Conservation (phyloP, 2,797 vertebrate species). For the Cyprinodon diabolis region DNA sequence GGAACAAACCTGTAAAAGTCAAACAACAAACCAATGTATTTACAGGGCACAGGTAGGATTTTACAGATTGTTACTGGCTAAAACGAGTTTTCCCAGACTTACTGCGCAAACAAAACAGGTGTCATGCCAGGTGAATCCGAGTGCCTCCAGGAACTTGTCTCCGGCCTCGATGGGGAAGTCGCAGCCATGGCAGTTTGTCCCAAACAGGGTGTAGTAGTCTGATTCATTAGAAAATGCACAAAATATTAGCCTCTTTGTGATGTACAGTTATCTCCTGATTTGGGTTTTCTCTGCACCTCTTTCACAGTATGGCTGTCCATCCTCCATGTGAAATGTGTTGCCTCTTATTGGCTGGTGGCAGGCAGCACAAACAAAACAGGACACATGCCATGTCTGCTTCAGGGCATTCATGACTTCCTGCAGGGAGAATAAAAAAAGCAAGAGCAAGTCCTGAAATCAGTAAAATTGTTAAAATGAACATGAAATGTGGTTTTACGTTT, state of each 20-base stretch:
- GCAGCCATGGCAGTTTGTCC: slow-evolving; percentile 93
- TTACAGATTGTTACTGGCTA: neutral
- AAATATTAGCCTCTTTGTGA: slow-evolving; percentile 12
- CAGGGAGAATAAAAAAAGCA: slow-evolving; percentile 21
- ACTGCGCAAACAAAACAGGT: slow-evolving; percentile 98
- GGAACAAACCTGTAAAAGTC: slow-evolving; percentile 87
- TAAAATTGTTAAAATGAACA: neutral
- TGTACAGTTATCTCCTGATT: neutral
- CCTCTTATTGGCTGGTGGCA: slow-evolving; percentile 95
- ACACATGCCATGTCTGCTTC: slow-evolving; percentile 98
- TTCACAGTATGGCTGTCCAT: slow-evolving; percentile 97
- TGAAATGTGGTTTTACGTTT: neutral
- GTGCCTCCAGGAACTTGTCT: slow-evolving; percentile 94
- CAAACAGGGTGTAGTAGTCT: slow-evolving; percentile 97
- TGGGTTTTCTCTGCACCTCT: slow-evolving; percentile 76
- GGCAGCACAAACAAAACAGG: slow-evolving; percentile 92
- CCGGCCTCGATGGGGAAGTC: slow-evolving; percentile 98
- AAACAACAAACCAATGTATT: slow-evolving; percentile 8
- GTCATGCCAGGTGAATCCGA: slow-evolving; percentile 96
- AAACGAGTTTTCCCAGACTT: slow-evolving; percentile 62
- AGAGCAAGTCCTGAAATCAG: slow-evolving; percentile 3
- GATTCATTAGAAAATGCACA: slow-evolving; percentile 17
- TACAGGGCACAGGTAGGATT: slow-evolving; percentile 1
- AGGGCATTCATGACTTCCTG: slow-evolving; percentile 98
- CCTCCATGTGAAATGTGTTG: slow-evolving; percentile 97